Base-by-base conservation (phyloP, 2,797 vertebrate genomes). In the Sebastes hubbsi region DNA sequence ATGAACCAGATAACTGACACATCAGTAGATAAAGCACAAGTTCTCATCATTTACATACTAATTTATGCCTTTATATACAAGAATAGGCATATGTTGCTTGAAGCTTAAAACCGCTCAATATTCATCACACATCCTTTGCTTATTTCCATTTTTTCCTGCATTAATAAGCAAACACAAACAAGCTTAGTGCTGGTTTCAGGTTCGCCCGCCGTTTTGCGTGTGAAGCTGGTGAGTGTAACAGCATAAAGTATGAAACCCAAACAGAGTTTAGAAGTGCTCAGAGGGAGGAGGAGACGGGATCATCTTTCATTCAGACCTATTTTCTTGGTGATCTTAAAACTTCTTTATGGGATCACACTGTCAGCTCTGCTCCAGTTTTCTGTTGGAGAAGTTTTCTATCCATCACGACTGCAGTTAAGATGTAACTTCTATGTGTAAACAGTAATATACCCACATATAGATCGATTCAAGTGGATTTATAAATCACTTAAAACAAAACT, bases 221-320 rank as follows among this genome's bases (percentile, higher is more conserved):
- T 62, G 77, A 52, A 75, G 80, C 62, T 63, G 68, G 63, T 10
- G 56, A 77, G 46, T 49, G 9, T 8, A 56, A 52, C 55, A 24
- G 59, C 54, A 78, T 22, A 65, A 60, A 75, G 56, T 36, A 80
- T 81, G 49, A 82, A 78, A 76, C 56, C 29, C 34, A 12, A 62
- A 29, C 11, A 55, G 59, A 73, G 65, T 72, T 25, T 68, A 14
- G 60, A 80, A 12, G 65, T 22, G 68, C 72, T 66, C 61, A 77
- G 54, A 60, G 65, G 54, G 68, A 74, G 32, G 67, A 72, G 46
- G 76, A 87, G 68, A 83, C 67, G 65, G 83, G 73, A 79, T 88
- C 83, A 78, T 91, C 77, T 78, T 81, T 90, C 89, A 86, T 82
- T 82, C 83, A 88, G 73, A 81, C 78, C 78, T 67, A 81, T 90